Evolutionary conservation across 2,888 invertebrate genomes (phyloP).

Genomic region (Eupithecia inturbata): DNA sequence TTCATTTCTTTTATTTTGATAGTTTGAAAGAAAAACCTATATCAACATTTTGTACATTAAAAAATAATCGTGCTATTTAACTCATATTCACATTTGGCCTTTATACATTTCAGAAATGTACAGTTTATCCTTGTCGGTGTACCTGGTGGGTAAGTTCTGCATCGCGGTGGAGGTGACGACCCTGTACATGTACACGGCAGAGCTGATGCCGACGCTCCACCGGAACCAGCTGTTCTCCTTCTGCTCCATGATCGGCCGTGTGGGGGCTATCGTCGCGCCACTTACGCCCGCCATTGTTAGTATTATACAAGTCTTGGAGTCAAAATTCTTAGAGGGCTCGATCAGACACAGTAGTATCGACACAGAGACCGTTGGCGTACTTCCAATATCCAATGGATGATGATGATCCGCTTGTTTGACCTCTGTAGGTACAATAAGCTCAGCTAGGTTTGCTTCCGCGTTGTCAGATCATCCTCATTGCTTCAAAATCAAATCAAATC

Average conservation of each 20-base stretch:
- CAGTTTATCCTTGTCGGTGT: constrained; percentile 67
- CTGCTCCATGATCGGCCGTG: constrained; percentile 86
- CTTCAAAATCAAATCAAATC: too few species aligned
- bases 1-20: background rate
- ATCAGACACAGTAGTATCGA: background rate
- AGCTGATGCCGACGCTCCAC: constrained; percentile 87
- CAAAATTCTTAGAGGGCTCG: background rate
- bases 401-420: background rate
- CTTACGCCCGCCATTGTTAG: constrained; percentile 86
- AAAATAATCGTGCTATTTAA: background rate
- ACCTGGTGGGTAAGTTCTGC: constrained; percentile 83
- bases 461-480: background rate
- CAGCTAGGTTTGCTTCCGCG: background rate
- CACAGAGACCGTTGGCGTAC: background rate
- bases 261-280: constrained; percentile 87
- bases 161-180: constrained; percentile 84
- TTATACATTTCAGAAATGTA: constrained; percentile 1
- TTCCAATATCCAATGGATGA: background rate
- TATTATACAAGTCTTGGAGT: background rate
- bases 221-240: constrained; percentile 85
- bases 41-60: background rate
- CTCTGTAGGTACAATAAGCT: background rate
- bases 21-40: background rate
- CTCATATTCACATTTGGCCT: background rate
- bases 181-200: constrained; percentile 86